These are phyloP conservation scores for Neofelis nebulosa DNA, from an alignment of 2,113 vertebrate species.

Conservation along the genomic window DNA sequence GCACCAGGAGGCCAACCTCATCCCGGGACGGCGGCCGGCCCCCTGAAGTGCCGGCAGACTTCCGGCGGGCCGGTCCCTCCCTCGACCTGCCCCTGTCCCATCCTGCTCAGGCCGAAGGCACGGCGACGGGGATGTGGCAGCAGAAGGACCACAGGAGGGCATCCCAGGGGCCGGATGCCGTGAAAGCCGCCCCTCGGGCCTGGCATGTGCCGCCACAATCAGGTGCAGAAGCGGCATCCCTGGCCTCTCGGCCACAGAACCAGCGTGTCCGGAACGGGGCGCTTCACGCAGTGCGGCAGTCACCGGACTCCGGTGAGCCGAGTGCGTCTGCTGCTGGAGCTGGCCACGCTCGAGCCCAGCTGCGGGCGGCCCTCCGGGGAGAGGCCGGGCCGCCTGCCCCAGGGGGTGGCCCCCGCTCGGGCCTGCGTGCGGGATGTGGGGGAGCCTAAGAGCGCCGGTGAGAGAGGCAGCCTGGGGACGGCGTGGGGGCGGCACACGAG, in stretches of 20 bases:
- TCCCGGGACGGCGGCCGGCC: not conserved
- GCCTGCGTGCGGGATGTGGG: not conserved
- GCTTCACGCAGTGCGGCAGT: too few relatives aligned
- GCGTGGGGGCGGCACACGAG: not conserved
- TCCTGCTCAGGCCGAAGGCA: not conserved
- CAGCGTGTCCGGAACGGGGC: not conserved
- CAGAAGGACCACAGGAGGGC: too few relatives aligned
- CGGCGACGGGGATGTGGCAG: too few relatives aligned
- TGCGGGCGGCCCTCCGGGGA: not conserved
- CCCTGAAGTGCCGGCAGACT: not conserved
- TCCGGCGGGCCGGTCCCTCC: rapidly evolving
- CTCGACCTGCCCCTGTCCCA: too few relatives aligned
- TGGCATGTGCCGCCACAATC: rapidly evolving
- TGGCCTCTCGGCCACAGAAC: not conserved
- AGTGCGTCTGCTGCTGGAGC: too few relatives aligned
- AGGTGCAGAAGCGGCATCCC: not conserved
- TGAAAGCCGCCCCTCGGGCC: rapidly evolving
- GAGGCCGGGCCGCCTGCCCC: not conserved
- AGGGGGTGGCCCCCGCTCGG: not conserved
- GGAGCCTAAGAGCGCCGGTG: rapidly evolving
- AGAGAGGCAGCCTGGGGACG: not conserved
- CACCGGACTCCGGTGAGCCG: not conserved
- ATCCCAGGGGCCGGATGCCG: not conserved
- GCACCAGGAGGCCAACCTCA: not conserved
- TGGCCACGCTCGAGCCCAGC: not conserved